These are phyloP conservation scores for Chironomus tepperi DNA, from an alignment of 1,140 invertebrate species.

Conservation along the genomic window DNA sequence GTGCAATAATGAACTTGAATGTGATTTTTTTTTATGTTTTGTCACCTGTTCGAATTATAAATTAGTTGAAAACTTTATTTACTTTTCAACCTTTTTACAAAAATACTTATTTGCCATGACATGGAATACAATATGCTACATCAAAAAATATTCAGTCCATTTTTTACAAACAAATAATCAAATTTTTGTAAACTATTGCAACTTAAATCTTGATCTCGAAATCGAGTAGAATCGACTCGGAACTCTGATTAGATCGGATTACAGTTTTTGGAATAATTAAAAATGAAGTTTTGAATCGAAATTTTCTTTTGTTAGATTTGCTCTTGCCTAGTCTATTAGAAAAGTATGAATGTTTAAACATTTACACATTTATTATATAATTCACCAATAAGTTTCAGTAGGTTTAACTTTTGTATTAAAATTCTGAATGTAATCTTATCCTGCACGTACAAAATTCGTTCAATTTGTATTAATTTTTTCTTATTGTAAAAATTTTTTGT, in stretches of 20 bases:
- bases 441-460: conserved; percentile 19
- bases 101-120: too few species aligned
- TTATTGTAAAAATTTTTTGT: not conserved
- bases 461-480: not conserved
- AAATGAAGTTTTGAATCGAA: too few species aligned
- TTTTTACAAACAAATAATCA: not conserved
- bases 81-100: too few species aligned
- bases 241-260: too few species aligned
- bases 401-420: not conserved
- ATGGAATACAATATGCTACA: not conserved
- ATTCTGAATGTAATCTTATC: not conserved
- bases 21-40: not conserved
- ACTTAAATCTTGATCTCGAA: too few species aligned
- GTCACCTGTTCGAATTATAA: not conserved
- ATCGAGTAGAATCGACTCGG: too few species aligned
- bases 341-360: not conserved
- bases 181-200: not conserved
- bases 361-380: not conserved
- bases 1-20: too few species aligned
- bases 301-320: too few species aligned
- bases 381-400: not conserved
- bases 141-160: not conserved
- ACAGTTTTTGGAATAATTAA: too few species aligned
- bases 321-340: not conserved
- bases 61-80: too few species aligned